These are phyloP conservation scores for Anniella stebbinsi DNA, from an alignment of 2,797 vertebrate genomes.

Conservation along the genomic window DNA sequence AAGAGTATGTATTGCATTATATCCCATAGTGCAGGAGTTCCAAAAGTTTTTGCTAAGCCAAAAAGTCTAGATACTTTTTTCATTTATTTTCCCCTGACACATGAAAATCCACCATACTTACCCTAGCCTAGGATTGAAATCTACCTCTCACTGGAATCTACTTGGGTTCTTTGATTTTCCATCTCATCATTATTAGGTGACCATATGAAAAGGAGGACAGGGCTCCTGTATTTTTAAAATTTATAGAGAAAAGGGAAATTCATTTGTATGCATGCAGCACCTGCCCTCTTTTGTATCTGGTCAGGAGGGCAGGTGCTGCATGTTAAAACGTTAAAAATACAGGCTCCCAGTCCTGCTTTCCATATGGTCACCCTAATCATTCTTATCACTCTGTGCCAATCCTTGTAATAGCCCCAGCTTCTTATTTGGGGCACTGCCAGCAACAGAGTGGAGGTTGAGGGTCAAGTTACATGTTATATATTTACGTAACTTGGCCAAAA, in stretches of 20 bases:
- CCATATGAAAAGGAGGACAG: no score
- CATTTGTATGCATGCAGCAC: no score
- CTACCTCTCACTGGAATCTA: background rate
- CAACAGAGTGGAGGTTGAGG: no score
- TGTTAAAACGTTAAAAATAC: no score
- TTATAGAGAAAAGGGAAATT: no score
- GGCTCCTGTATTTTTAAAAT: no score
- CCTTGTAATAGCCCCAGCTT: background rate
- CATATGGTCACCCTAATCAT: no score
- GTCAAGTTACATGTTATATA: background rate
- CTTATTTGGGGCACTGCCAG: background rate
- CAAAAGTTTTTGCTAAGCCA: background rate
- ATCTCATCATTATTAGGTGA: no score
- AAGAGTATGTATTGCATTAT: background rate
- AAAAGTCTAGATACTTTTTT: background rate
- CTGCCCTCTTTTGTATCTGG: no score
- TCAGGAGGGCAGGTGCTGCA: no score
- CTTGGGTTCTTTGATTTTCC: background rate
- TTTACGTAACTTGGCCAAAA: background rate
- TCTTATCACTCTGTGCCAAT: background rate
- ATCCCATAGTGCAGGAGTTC: background rate
- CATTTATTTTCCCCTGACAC: background rate
- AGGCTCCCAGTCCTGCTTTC: no score
- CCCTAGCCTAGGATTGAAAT: background rate
- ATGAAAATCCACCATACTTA: background rate